A percentile compares a stretch with the other conserved stretches of the same genome.
Evolutionary conservation across 2,888 invertebrate species (phyloP).

Genomic region (Phrixothrix hirtus): DNA sequence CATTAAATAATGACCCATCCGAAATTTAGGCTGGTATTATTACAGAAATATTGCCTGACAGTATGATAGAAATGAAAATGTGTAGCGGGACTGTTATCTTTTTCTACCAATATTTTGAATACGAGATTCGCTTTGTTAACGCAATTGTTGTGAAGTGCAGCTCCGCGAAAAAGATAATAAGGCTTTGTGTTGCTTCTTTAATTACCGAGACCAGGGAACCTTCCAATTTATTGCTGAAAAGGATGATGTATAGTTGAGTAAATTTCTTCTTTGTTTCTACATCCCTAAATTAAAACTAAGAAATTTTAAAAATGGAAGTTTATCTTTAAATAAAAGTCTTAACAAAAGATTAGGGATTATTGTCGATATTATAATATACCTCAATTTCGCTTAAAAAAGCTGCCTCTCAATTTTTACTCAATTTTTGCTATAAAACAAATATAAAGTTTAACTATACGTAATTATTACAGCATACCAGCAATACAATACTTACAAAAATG

Average conservation of each 20-base stretch:
- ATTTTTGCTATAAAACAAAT: no score
- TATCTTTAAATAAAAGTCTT: neutral
- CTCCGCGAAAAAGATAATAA: constrained; percentile 11
- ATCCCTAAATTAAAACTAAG: constrained; percentile 2
- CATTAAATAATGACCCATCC: constrained; percentile 10
- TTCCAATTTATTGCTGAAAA: constrained; percentile 18
- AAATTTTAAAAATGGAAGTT: constrained; percentile 1
- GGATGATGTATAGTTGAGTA: constrained; percentile 18
- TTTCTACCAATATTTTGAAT: constrained; percentile 6
- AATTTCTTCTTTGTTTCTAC: no score
- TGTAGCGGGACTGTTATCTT: neutral
- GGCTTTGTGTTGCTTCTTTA: constrained; percentile 20
- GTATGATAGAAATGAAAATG: constrained; percentile 3
- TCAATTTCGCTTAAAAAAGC: no score
- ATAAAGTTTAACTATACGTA: no score
- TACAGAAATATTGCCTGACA: neutral
- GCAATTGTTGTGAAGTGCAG: constrained; percentile 7
- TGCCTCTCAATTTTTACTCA: no score
- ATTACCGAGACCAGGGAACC: constrained; percentile 16
- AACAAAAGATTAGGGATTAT: no score
- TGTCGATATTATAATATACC: no score
- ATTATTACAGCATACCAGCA: no score
- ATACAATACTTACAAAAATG: no score
- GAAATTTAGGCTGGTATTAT: constrained; percentile 2
- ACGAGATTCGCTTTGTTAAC: neutral